phyloP scores from a whole-genome alignment of 2,113 vertebrate species.

The Phycodurus eques region DNA sequence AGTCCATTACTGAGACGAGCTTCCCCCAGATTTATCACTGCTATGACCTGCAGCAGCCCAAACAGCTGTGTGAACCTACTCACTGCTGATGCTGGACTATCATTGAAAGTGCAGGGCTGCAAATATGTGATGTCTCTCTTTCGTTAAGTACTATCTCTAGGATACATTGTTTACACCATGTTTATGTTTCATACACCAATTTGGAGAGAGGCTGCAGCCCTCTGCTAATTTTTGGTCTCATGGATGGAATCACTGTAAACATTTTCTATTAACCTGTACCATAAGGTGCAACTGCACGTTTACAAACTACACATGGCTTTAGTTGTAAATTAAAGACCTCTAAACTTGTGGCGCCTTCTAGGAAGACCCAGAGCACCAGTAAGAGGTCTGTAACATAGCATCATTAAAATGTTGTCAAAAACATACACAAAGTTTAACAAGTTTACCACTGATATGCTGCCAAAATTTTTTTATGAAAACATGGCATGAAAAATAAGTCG shows the following conservation, averaged over 20 bases:
- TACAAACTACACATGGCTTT: not conserved
- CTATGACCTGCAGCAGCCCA: constrained; percentile 61
- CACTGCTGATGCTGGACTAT: constrained; percentile 33
- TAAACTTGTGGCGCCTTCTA: not conserved
- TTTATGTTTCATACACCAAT: constrained; percentile 7
- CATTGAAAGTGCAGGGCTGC: constrained; percentile 3
- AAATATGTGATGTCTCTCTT: constrained; percentile 32
- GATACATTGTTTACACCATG: constrained; percentile 12
- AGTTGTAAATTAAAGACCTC: not conserved
- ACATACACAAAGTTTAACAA: no score
- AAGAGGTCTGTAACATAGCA: no score
- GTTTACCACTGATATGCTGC: no score
- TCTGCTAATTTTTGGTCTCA: not conserved
- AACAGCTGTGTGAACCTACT: constrained; percentile 44
- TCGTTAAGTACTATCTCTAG: constrained; percentile 35
- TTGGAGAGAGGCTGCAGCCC: not conserved
- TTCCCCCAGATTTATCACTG: constrained; percentile 66
- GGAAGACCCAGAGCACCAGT: no score
- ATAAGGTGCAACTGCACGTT: not conserved
- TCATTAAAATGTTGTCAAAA: no score
- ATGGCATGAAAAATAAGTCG: no score
- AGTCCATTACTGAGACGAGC: constrained; percentile 67
- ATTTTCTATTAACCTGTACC: not conserved
- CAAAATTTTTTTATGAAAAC: no score
- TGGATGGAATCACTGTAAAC: not conserved